Percentiles rank a stretch among this genome's conserved stretches.
Evolutionary conservation across 2,797 vertebrate species (phyloP).

Genomic region (Prunella strophiata): DNA sequence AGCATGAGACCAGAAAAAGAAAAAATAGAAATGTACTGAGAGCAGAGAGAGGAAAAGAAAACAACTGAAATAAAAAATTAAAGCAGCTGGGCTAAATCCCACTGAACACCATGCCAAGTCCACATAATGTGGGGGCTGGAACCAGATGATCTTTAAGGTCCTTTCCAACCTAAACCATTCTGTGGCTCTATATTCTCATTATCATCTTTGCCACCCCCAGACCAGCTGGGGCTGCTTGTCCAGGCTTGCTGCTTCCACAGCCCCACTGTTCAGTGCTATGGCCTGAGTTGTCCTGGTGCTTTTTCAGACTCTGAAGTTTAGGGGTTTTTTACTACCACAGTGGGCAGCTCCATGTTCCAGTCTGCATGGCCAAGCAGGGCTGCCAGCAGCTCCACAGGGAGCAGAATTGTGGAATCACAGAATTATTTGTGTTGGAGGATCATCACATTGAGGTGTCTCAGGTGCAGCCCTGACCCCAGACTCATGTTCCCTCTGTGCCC

Average conservation of each 20-base stretch:
- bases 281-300: background rate
- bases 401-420: background rate
- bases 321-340: accelerated
- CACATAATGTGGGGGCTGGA: background rate
- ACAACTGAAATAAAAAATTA: background rate
- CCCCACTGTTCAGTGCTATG: background rate
- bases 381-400: background rate
- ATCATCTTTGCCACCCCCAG: background rate
- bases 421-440: background rate
- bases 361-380: background rate
- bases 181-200: background rate
- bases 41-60: background rate
- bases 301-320: background rate
- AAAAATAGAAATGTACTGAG: background rate
- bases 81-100: background rate
- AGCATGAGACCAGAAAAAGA: background rate
- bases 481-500: background rate
- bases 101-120: background rate
- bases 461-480: background rate
- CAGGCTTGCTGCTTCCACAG: background rate
- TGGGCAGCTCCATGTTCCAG: background rate
- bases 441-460: background rate
- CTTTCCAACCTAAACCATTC: background rate
- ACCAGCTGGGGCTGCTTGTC: background rate
- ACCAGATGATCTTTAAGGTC: background rate